A percentile compares a stretch with the other conserved stretches of the same genome.
phyloP scores from a whole-genome alignment of 2,797 vertebrate species.

The Phoeniculus purpureus region DNA sequence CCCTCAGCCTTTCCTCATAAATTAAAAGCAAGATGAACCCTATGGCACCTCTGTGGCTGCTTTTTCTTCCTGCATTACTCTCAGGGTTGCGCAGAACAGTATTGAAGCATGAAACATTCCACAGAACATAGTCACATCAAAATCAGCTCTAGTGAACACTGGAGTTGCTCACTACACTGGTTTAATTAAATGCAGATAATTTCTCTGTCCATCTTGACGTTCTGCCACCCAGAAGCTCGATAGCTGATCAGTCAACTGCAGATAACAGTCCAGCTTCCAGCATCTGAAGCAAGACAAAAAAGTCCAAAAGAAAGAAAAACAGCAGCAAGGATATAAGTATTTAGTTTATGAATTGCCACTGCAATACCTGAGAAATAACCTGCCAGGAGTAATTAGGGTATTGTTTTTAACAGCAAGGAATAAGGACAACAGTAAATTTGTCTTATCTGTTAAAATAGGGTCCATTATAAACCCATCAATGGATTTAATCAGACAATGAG shows the following conservation, averaged over 20 bases:
- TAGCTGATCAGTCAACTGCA: background rate
- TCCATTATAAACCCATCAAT: constrained; percentile 26
- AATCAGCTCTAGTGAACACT: background rate
- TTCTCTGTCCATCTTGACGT: background rate
- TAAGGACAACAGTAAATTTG: constrained; percentile 17
- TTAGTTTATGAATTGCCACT: background rate
- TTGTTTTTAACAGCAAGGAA: background rate
- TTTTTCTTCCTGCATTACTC: background rate
- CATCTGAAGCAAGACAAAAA: background rate
- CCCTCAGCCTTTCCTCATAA: no score
- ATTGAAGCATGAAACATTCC: background rate
- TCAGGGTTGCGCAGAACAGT: background rate
- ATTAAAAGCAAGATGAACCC: background rate
- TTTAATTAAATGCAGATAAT: background rate
- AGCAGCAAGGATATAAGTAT: background rate
- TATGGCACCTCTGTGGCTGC: no score
- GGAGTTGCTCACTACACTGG: background rate
- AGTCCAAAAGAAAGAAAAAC: background rate
- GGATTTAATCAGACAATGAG: constrained; percentile 48
- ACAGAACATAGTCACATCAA: background rate
- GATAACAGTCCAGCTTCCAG: background rate
- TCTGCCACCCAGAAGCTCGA: background rate
- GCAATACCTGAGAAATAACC: background rate
- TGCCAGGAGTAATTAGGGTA: constrained; percentile 11
- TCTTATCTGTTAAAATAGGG: constrained; percentile 1